These are phyloP conservation scores for Leptodactylus fallax DNA, from an alignment of 2,797 vertebrate species.

Conservation along the genomic window DNA sequence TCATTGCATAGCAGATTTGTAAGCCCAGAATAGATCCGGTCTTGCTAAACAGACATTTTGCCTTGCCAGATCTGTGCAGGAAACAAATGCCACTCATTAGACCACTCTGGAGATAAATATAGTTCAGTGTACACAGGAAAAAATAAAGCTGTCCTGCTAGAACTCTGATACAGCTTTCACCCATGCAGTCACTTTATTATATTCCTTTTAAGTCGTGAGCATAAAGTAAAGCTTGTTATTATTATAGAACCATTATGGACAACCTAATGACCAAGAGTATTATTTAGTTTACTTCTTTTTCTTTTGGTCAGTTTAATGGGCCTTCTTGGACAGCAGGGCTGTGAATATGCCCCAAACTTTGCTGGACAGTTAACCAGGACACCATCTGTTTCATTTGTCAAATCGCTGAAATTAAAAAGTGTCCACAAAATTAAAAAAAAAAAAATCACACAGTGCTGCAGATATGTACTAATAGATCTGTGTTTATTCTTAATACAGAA, in stretches of 20 bases:
- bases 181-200: conserved; percentile 21
- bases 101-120: conserved; percentile 41
- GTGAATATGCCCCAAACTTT: not conserved
- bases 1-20: not conserved
- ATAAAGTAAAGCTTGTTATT: not conserved
- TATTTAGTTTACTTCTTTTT: not conserved
- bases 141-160: not conserved
- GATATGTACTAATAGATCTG: too few relatives aligned
- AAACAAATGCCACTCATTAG: conserved; percentile 50
- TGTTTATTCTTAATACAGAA: too few relatives aligned
- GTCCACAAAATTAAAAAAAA: not conserved
- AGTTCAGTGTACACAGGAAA: conserved; percentile 25
- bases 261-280: not conserved
- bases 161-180: not conserved
- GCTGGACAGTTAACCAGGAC: not conserved
- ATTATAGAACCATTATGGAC: not conserved
- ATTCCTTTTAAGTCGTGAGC: not conserved
- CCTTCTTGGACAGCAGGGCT: not conserved
- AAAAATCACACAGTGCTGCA: too few relatives aligned
- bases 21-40: conserved; percentile 32
- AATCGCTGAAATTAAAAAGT: not conserved
- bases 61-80: conserved; percentile 18
- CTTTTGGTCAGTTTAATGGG: not conserved
- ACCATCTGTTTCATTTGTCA: not conserved
- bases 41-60: conserved; percentile 25